Percentiles rank a stretch among this genome's conserved stretches.
These are phyloP conservation scores for Sphecodes monilicornis DNA, from an alignment of 2,888 invertebrate genomes.

Conservation along the genomic window DNA sequence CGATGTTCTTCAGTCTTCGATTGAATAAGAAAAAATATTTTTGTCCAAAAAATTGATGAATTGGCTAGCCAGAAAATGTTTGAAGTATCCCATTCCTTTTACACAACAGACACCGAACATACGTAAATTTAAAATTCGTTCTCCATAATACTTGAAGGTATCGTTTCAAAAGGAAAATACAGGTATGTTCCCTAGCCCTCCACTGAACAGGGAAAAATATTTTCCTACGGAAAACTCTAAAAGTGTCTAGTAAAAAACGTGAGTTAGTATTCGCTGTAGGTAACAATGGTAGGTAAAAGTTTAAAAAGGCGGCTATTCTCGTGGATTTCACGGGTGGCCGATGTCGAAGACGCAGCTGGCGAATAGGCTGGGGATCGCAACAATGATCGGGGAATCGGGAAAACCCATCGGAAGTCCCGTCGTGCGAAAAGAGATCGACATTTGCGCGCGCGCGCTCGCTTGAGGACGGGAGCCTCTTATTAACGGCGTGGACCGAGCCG, in stretches of 20 bases:
- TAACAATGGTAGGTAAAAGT: not conserved
- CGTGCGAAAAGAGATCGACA: conserved; percentile 22
- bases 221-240: not conserved
- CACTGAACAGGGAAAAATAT: not conserved
- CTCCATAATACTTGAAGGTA: not conserved
- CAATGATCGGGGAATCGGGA: conserved; percentile 40
- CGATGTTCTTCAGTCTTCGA: not conserved
- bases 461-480: conserved; percentile 33
- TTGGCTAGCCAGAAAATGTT: too few relatives aligned
- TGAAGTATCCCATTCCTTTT: not conserved
- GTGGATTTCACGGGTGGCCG: not conserved
- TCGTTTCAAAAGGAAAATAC: not conserved
- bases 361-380: not conserved
- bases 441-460: not conserved
- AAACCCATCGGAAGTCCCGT: conserved; percentile 29
- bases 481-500: conserved; percentile 37
- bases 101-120: not conserved
- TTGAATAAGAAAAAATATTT: not conserved
- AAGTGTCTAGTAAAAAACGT: not conserved
- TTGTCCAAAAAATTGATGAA: not conserved
- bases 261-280: not conserved
- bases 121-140: not conserved
- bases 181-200: not conserved
- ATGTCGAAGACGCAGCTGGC: conserved; percentile 33
- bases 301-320: conserved; percentile 19